These are phyloP conservation scores for Tor tambroides DNA, from an alignment of 2,113 vertebrate species.

Conservation along the genomic window DNA sequence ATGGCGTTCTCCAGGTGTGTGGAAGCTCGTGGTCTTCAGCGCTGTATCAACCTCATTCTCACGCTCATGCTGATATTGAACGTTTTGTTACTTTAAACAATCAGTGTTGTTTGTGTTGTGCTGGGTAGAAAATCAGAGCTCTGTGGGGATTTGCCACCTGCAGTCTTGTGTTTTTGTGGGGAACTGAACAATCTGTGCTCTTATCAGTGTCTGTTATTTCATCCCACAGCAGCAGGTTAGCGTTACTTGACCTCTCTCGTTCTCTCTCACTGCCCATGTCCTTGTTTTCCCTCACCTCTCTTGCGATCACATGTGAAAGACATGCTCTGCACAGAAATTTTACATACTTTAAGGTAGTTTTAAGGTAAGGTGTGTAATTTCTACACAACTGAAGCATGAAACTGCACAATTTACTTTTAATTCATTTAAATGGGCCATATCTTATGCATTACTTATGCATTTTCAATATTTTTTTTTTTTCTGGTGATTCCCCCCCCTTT, in stretches of 20 bases:
- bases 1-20: background rate
- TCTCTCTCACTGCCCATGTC: background rate
- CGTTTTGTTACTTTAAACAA: background rate
- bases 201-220: conserved; percentile 35
- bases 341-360: too few relatives aligned
- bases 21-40: too few relatives aligned
- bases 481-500: too few relatives aligned
- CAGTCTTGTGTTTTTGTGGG: background rate
- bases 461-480: background rate
- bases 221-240: conserved; percentile 24
- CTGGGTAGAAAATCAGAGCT: background rate
- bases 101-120: background rate
- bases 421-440: too few relatives aligned
- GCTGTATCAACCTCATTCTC: background rate
- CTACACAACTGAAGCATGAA: background rate
- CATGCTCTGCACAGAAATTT: background rate
- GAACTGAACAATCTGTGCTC: conserved; percentile 6
- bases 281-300: background rate
- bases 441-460: background rate
- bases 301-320: background rate
- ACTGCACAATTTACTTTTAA: too few relatives aligned
- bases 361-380: background rate
- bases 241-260: conserved; percentile 21
- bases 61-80: background rate
- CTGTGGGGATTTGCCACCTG: background rate